A percentile compares a stretch with the other conserved stretches of the same genome.
Evolutionary conservation across 2,113 vertebrate genomes (phyloP).

Genomic region (Columba janthina): DNA sequence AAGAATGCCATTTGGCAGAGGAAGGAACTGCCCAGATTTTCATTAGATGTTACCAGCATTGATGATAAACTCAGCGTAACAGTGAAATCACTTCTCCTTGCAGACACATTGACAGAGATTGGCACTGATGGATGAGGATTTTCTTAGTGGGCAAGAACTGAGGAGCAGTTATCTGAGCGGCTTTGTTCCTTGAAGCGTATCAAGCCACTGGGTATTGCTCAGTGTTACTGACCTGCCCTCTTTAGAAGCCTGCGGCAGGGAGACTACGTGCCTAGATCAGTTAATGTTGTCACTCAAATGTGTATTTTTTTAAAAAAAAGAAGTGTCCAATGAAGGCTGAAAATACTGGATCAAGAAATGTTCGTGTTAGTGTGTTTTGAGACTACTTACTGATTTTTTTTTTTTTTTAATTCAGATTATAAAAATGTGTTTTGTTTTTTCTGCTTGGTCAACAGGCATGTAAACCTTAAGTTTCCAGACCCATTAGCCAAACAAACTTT

Average conservation of each 20-base stretch:
- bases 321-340: background rate
- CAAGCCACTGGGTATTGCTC: background rate
- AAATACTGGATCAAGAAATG: background rate
- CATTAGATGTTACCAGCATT: background rate
- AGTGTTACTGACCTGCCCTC: background rate
- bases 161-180: background rate
- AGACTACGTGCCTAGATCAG: background rate
- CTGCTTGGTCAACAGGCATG: background rate
- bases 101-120: background rate
- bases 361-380: background rate
- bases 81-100: background rate
- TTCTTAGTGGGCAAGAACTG: background rate
- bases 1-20: background rate
- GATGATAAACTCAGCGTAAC: background rate
- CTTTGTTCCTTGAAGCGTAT: background rate
- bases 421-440: background rate
- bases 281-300: background rate
- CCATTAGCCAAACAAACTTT: rapidly evolving
- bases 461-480: background rate
- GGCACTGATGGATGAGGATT: background rate
- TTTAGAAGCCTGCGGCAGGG: background rate
- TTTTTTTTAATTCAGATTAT: background rate
- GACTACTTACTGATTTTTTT: background rate
- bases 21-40: background rate
- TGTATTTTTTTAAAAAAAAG: background rate